Percentiles rank a stretch among this genome's conserved stretches.
phyloP scores from a whole-genome alignment of 92 coral and sea anemone genomes.

The Montipora capitata region DNA sequence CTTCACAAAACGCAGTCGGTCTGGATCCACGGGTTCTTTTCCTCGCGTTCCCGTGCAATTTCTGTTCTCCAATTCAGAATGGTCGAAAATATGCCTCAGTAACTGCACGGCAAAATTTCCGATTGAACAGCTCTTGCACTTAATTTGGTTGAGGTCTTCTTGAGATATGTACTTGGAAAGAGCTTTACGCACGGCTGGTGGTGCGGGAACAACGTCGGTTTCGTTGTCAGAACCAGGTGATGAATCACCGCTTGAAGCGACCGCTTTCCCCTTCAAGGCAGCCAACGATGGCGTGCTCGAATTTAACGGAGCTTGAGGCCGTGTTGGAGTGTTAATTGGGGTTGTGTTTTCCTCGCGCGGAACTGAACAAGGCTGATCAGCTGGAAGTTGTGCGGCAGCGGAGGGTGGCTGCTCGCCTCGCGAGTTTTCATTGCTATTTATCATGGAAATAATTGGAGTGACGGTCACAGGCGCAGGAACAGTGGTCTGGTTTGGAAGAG shows the following conservation, averaged over 20 bases:
- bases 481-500: constrained; percentile 41
- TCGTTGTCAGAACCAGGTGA: constrained; percentile 46
- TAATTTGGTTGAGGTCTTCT: constrained; percentile 87
- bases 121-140: constrained; percentile 91
- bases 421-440: constrained; percentile 37
- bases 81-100: constrained; percentile 81
- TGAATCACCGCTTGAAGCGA: constrained; percentile 45
- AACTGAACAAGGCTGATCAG: constrained; percentile 59
- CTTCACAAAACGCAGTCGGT: constrained; percentile 86
- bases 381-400: constrained; percentile 42
- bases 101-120: constrained; percentile 95
- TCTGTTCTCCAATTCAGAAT: constrained; percentile 77
- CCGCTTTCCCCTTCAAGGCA: constrained; percentile 5
- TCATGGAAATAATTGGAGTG: constrained; percentile 14
- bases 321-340: constrained; percentile 54
- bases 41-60: constrained; percentile 95
- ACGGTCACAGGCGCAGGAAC: constrained; percentile 21
- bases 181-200: not conserved
- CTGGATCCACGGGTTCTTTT: constrained; percentile 88
- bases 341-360: constrained; percentile 82
- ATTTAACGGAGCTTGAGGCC: constrained; percentile 62
- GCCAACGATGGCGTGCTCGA: constrained; percentile 47
- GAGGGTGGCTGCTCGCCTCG: constrained; percentile 77
- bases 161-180: constrained; percentile 58
- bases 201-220: constrained; percentile 28